Evolutionary conservation across 1,140 invertebrate genomes (phyloP), one percentile per base, ranked within the genome.

Genomic region (Belonocnema kinseyi): DNA sequence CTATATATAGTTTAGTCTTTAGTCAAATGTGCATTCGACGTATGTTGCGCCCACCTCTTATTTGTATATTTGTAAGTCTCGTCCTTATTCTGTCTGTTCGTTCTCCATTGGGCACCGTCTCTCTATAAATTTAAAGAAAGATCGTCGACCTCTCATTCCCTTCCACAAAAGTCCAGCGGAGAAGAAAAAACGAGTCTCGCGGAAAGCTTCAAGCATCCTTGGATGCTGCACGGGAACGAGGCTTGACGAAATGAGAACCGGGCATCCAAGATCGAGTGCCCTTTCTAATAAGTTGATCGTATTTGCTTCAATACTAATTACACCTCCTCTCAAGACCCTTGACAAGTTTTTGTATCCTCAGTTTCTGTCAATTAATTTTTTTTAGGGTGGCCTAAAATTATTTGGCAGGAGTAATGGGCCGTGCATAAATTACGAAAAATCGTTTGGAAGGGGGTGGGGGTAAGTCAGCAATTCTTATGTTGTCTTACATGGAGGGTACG

Each of bases 51-150:
- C 53, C 53, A 58, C 56, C 11, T 13, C 19, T 21, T 21, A 10
- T 58, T 58, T 58, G 56, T 58, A 56, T 56, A 21, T 26, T 19
- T 58, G 19, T 58, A 21, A 21, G 21, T 26, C 56, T 58, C 11
- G 19, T 58, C 56, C 56, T 58, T 58, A 58, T 58, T 58, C 56
- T 58, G 56, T 58, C 56, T 26, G 10, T 26, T 21, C 56, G 19
- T 58, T 58, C 56, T 26, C 56, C 56, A 12, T 56, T 17, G 17
- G 17, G 16, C 16, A 56, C 54, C 10, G 56, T 58, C 56, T 58
- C 56, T 58, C 26, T 56, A 58, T 58, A 58, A 58, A 58, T 26
- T 58, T 58, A 58, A 58, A 58, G 56, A 58, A 58, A 58, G 56
- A 58, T 58, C 56, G 56, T 58, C 56, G 56, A 58, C 56, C 56